Evolutionary conservation across 2,113 vertebrate genomes (phyloP).

Genomic region (Pedetes capensis): DNA sequence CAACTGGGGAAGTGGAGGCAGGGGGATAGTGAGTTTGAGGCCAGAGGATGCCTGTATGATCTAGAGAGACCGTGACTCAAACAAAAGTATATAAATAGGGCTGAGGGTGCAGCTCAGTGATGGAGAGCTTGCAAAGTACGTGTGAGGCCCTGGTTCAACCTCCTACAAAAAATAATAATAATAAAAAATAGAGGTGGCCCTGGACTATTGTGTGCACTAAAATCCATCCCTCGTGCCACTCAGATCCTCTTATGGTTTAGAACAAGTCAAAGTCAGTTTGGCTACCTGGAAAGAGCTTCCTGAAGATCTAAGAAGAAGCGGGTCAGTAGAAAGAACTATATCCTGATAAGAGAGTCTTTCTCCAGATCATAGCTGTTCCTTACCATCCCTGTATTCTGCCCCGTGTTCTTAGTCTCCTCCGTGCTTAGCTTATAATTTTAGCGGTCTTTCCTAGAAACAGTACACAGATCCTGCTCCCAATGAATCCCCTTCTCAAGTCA

Average conservation of each 20-base stretch:
- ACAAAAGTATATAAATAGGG: no score
- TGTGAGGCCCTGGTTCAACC: no score
- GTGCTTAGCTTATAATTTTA: background rate
- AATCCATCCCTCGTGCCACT: accelerated
- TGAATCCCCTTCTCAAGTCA: background rate
- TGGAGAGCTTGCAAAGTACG: no score
- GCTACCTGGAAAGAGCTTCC: background rate
- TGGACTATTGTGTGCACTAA: background rate
- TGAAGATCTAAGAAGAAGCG: background rate
- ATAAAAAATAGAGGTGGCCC: no score
- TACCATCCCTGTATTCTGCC: background rate
- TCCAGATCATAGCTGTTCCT: background rate
- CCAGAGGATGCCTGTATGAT: no score
- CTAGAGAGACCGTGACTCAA: no score
- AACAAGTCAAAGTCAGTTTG: background rate
- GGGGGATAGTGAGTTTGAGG: no score
- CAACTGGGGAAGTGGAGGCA: no score
- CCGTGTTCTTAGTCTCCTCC: background rate
- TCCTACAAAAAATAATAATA: no score
- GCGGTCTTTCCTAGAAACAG: background rate
- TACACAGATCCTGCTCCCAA: background rate
- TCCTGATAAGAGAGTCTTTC: background rate
- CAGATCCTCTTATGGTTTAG: background rate
- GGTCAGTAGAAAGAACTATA: background rate
- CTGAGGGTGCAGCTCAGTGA: no score